phyloP scores from a whole-genome alignment of 2,888 invertebrate species.

The Agriopis leucophaearia region DNA sequence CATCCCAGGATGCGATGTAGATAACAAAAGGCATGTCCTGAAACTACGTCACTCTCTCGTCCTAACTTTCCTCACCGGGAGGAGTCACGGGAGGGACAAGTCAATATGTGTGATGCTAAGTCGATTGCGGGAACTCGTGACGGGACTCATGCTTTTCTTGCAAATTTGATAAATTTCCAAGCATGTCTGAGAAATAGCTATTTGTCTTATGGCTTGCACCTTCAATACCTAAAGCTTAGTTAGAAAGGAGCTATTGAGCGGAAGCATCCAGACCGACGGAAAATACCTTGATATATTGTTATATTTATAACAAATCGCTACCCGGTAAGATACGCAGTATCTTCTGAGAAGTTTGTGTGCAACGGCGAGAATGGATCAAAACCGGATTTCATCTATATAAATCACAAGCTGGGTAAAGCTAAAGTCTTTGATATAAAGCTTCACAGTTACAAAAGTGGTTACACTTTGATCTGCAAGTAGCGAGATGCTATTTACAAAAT shows the following conservation, averaged over 20 bases:
- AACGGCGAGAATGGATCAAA: neutral
- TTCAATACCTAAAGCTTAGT: conserved; percentile 50
- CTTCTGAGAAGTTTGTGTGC: too few species aligned
- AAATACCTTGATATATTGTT: conserved; percentile 57
- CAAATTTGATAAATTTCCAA: neutral
- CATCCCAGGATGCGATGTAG: too few species aligned
- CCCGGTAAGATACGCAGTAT: neutral
- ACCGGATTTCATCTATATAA: neutral
- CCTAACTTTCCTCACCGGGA: too few species aligned
- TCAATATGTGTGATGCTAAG: too few species aligned
- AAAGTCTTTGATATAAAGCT: neutral
- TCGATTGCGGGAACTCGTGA: too few species aligned
- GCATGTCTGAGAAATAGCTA: neutral
- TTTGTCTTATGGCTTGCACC: conserved; percentile 21
- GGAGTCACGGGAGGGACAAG: too few species aligned
- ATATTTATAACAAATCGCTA: conserved; percentile 9
- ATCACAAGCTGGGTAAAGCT: neutral
- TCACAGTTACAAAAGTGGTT: too few species aligned
- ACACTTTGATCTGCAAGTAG: too few species aligned
- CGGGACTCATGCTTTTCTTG: too few species aligned
- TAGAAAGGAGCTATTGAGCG: conserved; percentile 60
- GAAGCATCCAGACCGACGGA: conserved; percentile 54
- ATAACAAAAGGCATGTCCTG: too few species aligned
- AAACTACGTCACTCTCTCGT: too few species aligned
- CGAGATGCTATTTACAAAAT: too few species aligned